Conservation (phyloP, 1,140 invertebrate species). For the Ctenoplectra terminalis region DNA sequence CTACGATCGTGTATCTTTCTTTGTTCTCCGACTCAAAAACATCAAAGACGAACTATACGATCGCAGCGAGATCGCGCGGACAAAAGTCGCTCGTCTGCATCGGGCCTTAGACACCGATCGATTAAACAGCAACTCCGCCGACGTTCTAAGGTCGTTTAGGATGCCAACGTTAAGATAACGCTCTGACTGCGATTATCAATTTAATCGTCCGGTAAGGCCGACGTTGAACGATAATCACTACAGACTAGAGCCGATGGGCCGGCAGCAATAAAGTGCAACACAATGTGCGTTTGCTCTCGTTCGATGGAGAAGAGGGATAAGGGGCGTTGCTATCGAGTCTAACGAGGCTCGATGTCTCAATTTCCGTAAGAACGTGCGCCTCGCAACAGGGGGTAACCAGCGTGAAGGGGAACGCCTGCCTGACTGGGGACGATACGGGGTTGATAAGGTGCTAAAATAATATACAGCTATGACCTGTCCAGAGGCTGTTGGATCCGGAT, state of each 20-base stretch:
- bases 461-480: slow-evolving; percentile 54
- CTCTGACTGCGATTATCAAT: slow-evolving; percentile 24
- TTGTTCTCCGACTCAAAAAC: no score
- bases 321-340: slow-evolving; percentile 63
- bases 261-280: slow-evolving; percentile 53
- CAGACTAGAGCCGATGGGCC: background rate
- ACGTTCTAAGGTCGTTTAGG: background rate
- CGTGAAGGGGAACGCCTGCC: slow-evolving; percentile 34
- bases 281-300: slow-evolving; percentile 45
- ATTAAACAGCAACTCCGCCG: background rate
- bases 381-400: slow-evolving; percentile 56
- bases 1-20: no score
- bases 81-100: no score
- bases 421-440: slow-evolving; percentile 66
- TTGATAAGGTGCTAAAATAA: slow-evolving; percentile 74
- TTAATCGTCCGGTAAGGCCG: slow-evolving; percentile 36
- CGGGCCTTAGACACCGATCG: no score
- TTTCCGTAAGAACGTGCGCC: slow-evolving; percentile 75
- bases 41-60: no score
- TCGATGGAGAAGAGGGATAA: slow-evolving; percentile 38
- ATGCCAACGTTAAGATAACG: background rate
- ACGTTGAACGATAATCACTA: slow-evolving; percentile 31
- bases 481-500: slow-evolving; percentile 35
- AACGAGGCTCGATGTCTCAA: slow-evolving; percentile 78
- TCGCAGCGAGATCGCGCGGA: no score